phyloP scores from a whole-genome alignment of 2,797 vertebrate species.

The Sebastes flavidus region DNA sequence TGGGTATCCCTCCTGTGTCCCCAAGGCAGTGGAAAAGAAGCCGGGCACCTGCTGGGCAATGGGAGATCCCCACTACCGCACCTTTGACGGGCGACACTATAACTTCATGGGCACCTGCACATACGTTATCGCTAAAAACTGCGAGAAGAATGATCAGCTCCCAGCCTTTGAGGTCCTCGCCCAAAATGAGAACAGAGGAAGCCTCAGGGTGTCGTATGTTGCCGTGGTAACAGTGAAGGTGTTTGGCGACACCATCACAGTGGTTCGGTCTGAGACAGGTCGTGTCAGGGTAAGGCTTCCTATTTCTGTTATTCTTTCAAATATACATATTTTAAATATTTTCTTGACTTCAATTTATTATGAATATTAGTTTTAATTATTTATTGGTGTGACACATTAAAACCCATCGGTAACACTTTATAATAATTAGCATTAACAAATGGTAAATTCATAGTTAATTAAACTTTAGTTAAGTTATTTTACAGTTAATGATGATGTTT shows the following conservation, averaged over 20 bases:
- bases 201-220: slow-evolving; percentile 66
- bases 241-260: slow-evolving; percentile 67
- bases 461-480: no score
- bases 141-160: slow-evolving; percentile 43
- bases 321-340: not conserved
- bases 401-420: not conserved
- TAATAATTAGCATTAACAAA: no score
- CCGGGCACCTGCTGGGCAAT: slow-evolving; percentile 73
- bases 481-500: no score
- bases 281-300: slow-evolving; percentile 74
- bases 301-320: not conserved
- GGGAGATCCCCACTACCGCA: slow-evolving; percentile 81
- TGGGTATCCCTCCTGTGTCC: slow-evolving; percentile 51
- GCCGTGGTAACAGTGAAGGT: slow-evolving; percentile 70
- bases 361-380: not conserved
- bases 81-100: slow-evolving; percentile 78
- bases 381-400: not conserved
- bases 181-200: slow-evolving; percentile 78
- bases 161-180: slow-evolving; percentile 78
- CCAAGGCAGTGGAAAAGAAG: slow-evolving; percentile 16
- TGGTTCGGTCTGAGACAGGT: slow-evolving; percentile 71
- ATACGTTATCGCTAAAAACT: slow-evolving; percentile 79
- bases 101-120: slow-evolving; percentile 81
- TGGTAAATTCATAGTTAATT: no score
- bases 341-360: not conserved